Evolutionary conservation across 2,113 vertebrate genomes (phyloP), one percentile per base, ranked within the genome.

Genomic region (Gambusia affinis): DNA sequence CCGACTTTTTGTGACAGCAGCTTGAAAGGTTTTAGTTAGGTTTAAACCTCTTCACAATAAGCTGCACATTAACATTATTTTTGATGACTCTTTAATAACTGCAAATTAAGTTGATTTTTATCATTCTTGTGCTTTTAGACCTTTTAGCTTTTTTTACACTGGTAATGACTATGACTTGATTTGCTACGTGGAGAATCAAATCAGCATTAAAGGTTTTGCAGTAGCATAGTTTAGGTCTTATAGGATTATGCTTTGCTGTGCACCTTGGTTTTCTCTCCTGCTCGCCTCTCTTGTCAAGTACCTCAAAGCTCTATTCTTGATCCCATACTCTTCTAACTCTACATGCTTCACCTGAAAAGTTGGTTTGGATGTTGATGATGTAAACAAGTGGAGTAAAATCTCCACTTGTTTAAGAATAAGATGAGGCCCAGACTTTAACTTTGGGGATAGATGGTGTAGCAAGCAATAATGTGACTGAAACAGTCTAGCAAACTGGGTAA

Each of bases 11-110:
- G 87, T 84, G 72, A 75, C 78, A 33, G 64, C 66, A 42, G 29
- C 67, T 30, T 1, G 14, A 75, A 89, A 80, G 87, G 84, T 82
- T 64, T 57, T n/a, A 10, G 7, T 10, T 3, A 54, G 51, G 22
- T 54, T 8, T 24, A 54, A 54, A n/a, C 24, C 51, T 57, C 51
- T 24, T 57, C 24, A 10, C 24, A 22, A 22, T 22, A 54, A 22
- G 22, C 7, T 24, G 24, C 22, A 54, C 19, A 0, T 54, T 42
- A 4, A 42, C 39, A 42, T 47, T 47, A 11, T 47, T 47, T 47
- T 47, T 47, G 44, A 47, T 47, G 19, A 57, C 11, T 10, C 1
- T 57, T 24, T n/a, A 57, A n/a, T 19, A 24, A 22, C 7, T 54
- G 24, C 2, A 54, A 24, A 54, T 54, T 54, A 22, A 54, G 22